A percentile compares a stretch with the other conserved stretches of the same genome.
These are phyloP conservation scores for Prosopocoilus inquinatus DNA, from an alignment of 2,888 invertebrate genomes.

Conservation along the genomic window DNA sequence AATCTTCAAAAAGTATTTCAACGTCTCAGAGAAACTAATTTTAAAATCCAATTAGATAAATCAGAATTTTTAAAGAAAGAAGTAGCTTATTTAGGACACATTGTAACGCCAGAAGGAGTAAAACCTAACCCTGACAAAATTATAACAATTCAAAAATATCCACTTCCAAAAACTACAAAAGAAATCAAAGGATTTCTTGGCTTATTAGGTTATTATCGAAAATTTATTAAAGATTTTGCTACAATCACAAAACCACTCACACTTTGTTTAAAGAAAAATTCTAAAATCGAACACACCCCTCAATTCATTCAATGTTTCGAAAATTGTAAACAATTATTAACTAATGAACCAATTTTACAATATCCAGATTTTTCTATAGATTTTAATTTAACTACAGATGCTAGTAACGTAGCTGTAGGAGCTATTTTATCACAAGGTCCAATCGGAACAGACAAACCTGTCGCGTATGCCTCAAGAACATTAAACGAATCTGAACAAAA, in stretches of 20 bases:
- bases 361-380: constrained; percentile 15
- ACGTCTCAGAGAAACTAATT: constrained; percentile 5
- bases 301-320: constrained; percentile 13
- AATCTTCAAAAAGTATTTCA: neutral
- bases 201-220: constrained; percentile 13
- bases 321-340: constrained; percentile 16
- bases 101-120: constrained; percentile 14
- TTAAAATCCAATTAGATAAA: neutral
- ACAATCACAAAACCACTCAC: constrained; percentile 22
- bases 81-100: constrained; percentile 15
- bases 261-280: constrained; percentile 17
- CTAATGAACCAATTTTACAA: constrained; percentile 17
- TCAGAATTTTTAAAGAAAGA: constrained; percentile 1
- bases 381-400: constrained; percentile 19
- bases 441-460: neutral
- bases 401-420: constrained; percentile 13
- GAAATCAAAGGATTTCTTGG: constrained; percentile 14
- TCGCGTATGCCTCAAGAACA: constrained; percentile 13
- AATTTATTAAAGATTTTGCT: constrained; percentile 17
- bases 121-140: constrained; percentile 17
- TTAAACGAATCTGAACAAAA: constrained; percentile 12
- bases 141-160: constrained; percentile 11
- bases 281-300: constrained; percentile 11
- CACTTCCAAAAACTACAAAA: constrained; percentile 14
- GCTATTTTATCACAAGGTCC: constrained; percentile 11